Percentiles rank a stretch among this genome's conserved stretches.
These are phyloP conservation scores for Gyrodactylus bullatarudis DNA, from an alignment of 1,140 invertebrate species.

Conservation along the genomic window DNA sequence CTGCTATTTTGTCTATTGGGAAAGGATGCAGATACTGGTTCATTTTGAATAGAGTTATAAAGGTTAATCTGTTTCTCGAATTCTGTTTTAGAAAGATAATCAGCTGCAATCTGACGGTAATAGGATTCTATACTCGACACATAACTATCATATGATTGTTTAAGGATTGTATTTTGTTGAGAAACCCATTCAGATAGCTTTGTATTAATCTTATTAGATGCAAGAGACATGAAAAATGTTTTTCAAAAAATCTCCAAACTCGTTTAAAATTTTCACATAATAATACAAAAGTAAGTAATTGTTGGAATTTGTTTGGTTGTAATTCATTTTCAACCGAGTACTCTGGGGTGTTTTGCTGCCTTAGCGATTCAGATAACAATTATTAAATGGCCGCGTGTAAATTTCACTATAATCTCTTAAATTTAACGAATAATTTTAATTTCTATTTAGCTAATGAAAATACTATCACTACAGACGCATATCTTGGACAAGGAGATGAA, in stretches of 20 bases:
- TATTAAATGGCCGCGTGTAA: too few species aligned
- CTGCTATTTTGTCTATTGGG: too few species aligned
- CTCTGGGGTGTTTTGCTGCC: too few species aligned
- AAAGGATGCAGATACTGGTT: too few species aligned
- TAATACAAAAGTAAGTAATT: too few species aligned
- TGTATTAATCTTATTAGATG: background rate
- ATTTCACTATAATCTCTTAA: background rate
- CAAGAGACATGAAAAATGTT: background rate
- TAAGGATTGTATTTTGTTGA: background rate
- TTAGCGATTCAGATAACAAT: too few species aligned
- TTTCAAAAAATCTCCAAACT: too few species aligned
- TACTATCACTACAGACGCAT: background rate
- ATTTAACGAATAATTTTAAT: background rate
- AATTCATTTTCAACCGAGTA: too few species aligned
- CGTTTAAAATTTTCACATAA: too few species aligned
- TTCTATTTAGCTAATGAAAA: background rate
- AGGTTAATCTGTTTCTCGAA: too few species aligned
- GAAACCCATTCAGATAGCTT: background rate
- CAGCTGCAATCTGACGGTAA: background rate
- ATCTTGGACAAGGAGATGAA: slow-evolving; percentile 4
- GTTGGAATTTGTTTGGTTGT: too few species aligned
- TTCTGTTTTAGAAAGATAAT: background rate
- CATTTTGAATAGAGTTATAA: too few species aligned
- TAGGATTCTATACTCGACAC: background rate
- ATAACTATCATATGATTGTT: background rate